Percentiles rank a stretch among this genome's conserved stretches.
These are phyloP conservation scores for Myripristis jacobus DNA, from an alignment of 2,797 vertebrate species.

Conservation along the genomic window DNA sequence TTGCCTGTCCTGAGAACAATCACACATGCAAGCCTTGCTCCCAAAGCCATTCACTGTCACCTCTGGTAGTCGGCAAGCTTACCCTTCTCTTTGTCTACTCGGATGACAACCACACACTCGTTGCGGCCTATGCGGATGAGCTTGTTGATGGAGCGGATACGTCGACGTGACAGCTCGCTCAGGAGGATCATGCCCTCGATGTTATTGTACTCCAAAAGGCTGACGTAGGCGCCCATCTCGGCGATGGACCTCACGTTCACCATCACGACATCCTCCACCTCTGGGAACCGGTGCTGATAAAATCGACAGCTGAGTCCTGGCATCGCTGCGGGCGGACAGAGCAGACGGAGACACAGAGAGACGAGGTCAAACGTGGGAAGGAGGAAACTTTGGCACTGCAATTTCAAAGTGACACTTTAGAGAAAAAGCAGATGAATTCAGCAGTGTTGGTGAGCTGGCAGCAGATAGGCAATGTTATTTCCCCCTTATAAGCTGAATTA, in stretches of 20 bases:
- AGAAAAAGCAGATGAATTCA: neutral
- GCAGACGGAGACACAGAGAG: neutral
- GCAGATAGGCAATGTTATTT: constrained; percentile 6
- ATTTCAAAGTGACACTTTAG: neutral
- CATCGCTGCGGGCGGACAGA: constrained; percentile 84
- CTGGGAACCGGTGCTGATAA: constrained; percentile 98
- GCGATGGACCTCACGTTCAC: constrained; percentile 98
- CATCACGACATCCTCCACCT: constrained; percentile 99
- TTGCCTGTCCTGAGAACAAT: neutral
- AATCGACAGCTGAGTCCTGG: constrained; percentile 97
- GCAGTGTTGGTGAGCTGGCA: no score
- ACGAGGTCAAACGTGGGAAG: neutral
- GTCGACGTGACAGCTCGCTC: constrained; percentile 95
- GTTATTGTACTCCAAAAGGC: constrained; percentile 98
- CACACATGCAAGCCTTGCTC: neutral
- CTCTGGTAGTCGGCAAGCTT: constrained; percentile 34
- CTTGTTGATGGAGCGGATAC: constrained; percentile 99
- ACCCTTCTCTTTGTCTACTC: constrained; percentile 99
- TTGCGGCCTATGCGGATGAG: constrained; percentile 99
- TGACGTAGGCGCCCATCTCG: constrained; percentile 99
- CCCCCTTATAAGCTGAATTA: neutral
- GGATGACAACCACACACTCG: constrained; percentile 97
- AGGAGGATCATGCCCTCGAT: constrained; percentile 99
- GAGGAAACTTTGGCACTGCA: neutral
- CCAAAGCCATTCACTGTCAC: neutral